Conservation (phyloP, 2,797 vertebrate species). For the Eidolon dupreanum region DNA sequence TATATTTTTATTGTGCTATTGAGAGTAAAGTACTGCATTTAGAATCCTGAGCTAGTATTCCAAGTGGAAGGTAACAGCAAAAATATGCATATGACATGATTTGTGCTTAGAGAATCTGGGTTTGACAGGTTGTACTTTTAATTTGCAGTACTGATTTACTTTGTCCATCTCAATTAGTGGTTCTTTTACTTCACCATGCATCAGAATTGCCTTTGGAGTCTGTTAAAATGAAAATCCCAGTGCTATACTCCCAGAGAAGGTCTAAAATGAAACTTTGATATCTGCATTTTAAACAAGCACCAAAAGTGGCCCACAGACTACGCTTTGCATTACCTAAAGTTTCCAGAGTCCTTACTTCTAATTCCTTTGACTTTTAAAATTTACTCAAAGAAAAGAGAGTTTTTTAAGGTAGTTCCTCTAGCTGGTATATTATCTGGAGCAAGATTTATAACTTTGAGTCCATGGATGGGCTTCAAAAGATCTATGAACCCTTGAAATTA, state of each 20-base stretch:
- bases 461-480: not conserved
- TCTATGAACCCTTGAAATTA: not conserved
- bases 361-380: not conserved
- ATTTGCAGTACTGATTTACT: not conserved
- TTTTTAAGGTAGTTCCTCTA: not conserved
- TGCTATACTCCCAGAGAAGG: not conserved
- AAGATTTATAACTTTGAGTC: not conserved
- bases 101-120: not conserved
- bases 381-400: not conserved
- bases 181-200: not conserved
- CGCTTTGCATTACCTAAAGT: not conserved
- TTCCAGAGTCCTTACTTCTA: not conserved
- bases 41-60: conserved; percentile 26
- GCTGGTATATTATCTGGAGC: not conserved
- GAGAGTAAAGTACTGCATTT: not conserved
- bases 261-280: not conserved
- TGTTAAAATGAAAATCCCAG: not conserved
- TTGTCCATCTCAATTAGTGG: not conserved
- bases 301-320: not conserved
- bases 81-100: not conserved
- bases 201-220: not conserved
- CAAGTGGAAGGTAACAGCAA: not conserved
- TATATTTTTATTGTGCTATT: not conserved
- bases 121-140: not conserved
- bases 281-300: not conserved